Conservation (phyloP, 37 sponge, comb jelly and placozoan genomes). For the Halisarca cf. caerulea region DNA sequence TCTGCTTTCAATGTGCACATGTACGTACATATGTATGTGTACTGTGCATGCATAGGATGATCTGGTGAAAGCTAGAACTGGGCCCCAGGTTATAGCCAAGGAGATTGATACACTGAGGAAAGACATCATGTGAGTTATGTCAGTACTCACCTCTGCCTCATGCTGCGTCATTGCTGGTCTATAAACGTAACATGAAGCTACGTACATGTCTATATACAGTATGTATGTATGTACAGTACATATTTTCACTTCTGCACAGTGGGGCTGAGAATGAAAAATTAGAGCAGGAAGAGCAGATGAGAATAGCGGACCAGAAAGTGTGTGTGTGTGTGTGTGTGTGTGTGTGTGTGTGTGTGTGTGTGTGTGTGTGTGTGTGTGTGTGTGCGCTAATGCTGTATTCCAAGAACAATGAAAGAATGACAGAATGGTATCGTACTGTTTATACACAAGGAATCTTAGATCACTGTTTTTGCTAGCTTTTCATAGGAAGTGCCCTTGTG, state of each 20-base stretch:
- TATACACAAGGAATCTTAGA: too few relatives aligned
- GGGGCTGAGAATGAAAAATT: neutral
- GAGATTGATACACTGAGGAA: neutral
- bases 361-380: neutral
- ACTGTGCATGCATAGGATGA: neutral
- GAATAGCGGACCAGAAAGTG: neutral
- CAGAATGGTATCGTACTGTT: too few relatives aligned
- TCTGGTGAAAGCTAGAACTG: conserved; percentile 4
- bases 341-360: neutral
- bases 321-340: neutral
- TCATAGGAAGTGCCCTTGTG: too few relatives aligned
- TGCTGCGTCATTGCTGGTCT: neutral
- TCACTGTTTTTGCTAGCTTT: too few relatives aligned
- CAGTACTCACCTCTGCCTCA: neutral
- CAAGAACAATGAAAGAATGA: too few relatives aligned
- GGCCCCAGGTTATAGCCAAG: conserved; percentile 5
- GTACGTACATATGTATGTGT: neutral
- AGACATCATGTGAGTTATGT: conserved; percentile 12
- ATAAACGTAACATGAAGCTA: too few relatives aligned
- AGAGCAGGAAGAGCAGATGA: neutral
- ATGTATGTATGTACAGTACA: too few relatives aligned
- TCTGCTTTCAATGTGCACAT: neutral
- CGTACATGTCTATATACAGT: too few relatives aligned
- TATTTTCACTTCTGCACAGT: too few relatives aligned
- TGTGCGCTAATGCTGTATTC: neutral